These are phyloP conservation scores for Drosophila mimica DNA, from an alignment of 2,888 invertebrate genomes.

Conservation along the genomic window DNA sequence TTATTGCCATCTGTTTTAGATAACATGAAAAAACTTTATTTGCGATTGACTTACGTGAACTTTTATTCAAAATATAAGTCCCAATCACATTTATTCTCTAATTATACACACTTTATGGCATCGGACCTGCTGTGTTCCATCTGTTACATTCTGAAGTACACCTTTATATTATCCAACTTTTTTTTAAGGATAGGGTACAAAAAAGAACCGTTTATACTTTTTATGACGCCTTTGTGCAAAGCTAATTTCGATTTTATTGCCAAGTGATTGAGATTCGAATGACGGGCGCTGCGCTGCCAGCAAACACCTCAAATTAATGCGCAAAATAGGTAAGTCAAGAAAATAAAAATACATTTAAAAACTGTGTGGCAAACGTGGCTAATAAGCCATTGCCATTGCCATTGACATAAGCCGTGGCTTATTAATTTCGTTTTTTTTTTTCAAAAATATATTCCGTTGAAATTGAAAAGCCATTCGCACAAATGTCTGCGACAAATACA, in stretches of 20 bases:
- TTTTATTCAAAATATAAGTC: neutral
- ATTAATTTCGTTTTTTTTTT: conserved; percentile 59
- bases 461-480: conserved; percentile 31
- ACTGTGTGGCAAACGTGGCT: conserved; percentile 40
- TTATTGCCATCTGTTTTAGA: neutral
- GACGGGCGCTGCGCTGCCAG: conserved; percentile 39
- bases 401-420: conserved; percentile 67
- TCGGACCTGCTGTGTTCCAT: neutral
- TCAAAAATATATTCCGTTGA: neutral
- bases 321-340: conserved; percentile 10
- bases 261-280: conserved; percentile 79
- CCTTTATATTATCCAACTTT: neutral
- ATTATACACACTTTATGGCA: neutral
- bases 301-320: conserved; percentile 50
- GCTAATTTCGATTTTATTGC: conserved; percentile 82
- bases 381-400: conserved; percentile 68
- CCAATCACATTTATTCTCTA: neutral
- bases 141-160: neutral
- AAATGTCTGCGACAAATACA: conserved; percentile 45
- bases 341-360: conserved; percentile 16
- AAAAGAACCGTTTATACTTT: conserved; percentile 54
- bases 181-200: neutral
- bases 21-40: neutral
- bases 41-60: fast-evolving
- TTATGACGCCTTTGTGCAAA: conserved; percentile 74